These are phyloP conservation scores for Ptilorrhoa leucosticta DNA, from an alignment of 2,113 vertebrate species.

Conservation along the genomic window DNA sequence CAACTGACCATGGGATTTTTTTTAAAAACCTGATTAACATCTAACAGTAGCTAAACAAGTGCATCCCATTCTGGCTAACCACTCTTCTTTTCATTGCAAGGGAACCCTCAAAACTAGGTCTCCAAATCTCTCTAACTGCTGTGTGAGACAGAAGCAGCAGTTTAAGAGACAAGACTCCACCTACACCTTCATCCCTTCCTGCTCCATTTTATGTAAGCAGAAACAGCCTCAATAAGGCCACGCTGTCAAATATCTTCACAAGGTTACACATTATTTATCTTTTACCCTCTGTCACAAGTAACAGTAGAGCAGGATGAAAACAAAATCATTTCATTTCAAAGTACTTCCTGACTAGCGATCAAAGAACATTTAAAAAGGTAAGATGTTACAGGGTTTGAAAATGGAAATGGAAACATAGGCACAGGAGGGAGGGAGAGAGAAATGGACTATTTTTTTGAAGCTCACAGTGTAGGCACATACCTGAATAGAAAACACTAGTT, in stretches of 20 bases:
- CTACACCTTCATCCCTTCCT: background rate
- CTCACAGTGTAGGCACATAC: background rate
- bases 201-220: background rate
- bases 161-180: background rate
- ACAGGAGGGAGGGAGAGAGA: background rate
- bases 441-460: background rate
- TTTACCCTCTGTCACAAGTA: background rate
- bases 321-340: background rate
- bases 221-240: background rate
- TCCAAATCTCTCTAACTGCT: background rate
- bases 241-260: background rate
- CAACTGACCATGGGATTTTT: background rate
- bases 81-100: background rate
- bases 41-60: background rate
- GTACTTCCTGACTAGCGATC: background rate
- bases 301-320: background rate
- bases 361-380: background rate
- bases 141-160: background rate
- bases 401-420: background rate
- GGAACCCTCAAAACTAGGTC: background rate
- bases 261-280: background rate
- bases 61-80: background rate
- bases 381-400: background rate
- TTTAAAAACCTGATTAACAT: background rate
- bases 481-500: background rate